Base-by-base conservation (phyloP, 2,797 vertebrate genomes). In the Astyanax mexicanus region DNA sequence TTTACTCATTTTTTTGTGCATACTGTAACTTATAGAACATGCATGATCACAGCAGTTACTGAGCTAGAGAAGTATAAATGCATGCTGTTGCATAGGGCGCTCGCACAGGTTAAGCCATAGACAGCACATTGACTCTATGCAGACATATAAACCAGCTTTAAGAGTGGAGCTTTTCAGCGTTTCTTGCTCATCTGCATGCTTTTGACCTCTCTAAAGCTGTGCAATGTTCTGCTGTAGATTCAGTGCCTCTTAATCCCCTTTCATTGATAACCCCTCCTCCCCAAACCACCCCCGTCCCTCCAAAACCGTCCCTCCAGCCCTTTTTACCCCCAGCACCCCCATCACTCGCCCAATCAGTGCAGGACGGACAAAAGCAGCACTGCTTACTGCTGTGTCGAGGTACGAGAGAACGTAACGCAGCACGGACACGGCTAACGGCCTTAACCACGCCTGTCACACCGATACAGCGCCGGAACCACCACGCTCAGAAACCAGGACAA, bases 371-470 rank as follows among this genome's bases (percentile, higher is more conserved):
- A 86, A 82, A 76, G 70, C 76, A n/a, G 40, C 62, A 62, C 78
- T 65, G 55, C 72, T 8, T 66, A 74, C 57, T 55, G 52, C 66
- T 61, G 69, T 64, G 70, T 60, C 47, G 51, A 47, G 42, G 52
- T 1, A 42, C 55, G 67, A 77, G 49, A 66, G 69, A 75, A 69
- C 19, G 62, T n/a, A n/a, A n/a, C n/a, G n/a, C 37, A 49, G 69
- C 21, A 25, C 62, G 68, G 67, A 75, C 47, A 38, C 42, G 23
- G 69, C 64, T 82, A 84, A 82, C 64, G 74, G 71, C 81, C 73
- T 86, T 86, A 81, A 80, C 70, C 78, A 84, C 44, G 83, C 72
- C 83, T 86, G 85, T 84, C 85, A 86, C 45, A 29, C 64, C 79
- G 74, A 84, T 86, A 66, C 55, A 51, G 5, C 68, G 44, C 72